A percentile compares a stretch with the other conserved stretches of the same genome.
These are phyloP conservation scores for Drosophila suboccidentalis DNA, from an alignment of 2,888 invertebrate species.

Conservation along the genomic window DNA sequence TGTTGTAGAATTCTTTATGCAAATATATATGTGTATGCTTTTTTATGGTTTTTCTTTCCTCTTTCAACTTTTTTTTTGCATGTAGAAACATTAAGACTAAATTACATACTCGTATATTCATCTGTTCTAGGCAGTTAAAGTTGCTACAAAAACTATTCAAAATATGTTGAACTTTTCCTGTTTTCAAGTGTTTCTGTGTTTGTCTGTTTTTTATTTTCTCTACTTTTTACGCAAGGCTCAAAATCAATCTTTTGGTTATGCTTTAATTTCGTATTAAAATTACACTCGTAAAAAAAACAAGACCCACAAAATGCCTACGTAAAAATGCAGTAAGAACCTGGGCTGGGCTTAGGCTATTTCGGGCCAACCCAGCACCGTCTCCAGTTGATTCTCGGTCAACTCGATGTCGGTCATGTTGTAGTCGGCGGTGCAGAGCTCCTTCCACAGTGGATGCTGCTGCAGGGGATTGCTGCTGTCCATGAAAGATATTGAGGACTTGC, in stretches of 20 bases:
- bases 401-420: conserved; percentile 81
- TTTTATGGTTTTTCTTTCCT: not conserved
- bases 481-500: conserved; percentile 76
- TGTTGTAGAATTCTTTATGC: conserved; percentile 4
- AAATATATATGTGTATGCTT: conserved; percentile 6
- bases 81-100: conserved; percentile 63
- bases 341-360: conserved; percentile 60
- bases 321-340: conserved; percentile 31
- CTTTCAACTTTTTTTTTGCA: conserved; percentile 37
- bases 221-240: conserved; percentile 56
- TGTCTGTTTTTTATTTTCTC: conserved; percentile 36
- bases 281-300: conserved; percentile 8
- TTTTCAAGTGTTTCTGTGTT: conserved; percentile 40
- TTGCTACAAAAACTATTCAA: conserved; percentile 72
- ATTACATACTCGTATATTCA: conserved; percentile 64
- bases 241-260: conserved; percentile 59
- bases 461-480: conserved; percentile 82
- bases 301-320: conserved; percentile 40
- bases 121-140: conserved; percentile 81
- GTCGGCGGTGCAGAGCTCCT: conserved; percentile 84
- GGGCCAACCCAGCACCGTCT: conserved; percentile 79
- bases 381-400: conserved; percentile 75
- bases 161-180: conserved; percentile 59
- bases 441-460: conserved; percentile 76
- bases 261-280: conserved; percentile 33